A percentile compares a stretch with the other conserved stretches of the same genome.
Evolutionary conservation across 2,888 invertebrate genomes (phyloP).

Genomic region (Drosophila merina): DNA sequence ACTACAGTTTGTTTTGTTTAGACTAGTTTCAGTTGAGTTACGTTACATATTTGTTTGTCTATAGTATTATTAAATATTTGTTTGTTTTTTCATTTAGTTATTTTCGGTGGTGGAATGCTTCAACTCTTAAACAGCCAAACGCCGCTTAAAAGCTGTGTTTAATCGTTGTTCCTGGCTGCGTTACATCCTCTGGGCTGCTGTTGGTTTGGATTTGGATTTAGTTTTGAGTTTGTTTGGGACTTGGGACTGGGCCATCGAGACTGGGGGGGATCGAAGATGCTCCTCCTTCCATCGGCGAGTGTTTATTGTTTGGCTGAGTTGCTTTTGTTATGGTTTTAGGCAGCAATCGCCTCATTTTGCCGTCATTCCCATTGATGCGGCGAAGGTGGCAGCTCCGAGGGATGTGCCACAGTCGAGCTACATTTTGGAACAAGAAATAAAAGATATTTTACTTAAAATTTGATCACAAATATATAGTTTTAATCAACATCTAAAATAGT

Average conservation of each 20-base stretch:
- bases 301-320: slow-evolving; percentile 36
- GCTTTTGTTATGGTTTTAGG: slow-evolving; percentile 80
- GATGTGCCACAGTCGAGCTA: slow-evolving; percentile 98
- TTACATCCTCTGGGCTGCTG: slow-evolving; percentile 8
- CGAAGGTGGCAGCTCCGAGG: slow-evolving; percentile 98
- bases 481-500: slow-evolving; percentile 20
- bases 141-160: slow-evolving; percentile 41
- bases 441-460: slow-evolving; percentile 14
- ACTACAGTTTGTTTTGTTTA: slow-evolving; percentile 47
- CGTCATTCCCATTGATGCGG: slow-evolving; percentile 99
- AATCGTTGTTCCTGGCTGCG: slow-evolving; percentile 44
- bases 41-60: slow-evolving; percentile 61
- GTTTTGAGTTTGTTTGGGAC: slow-evolving; percentile 1
- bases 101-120: slow-evolving; percentile 77
- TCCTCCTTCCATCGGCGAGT: slow-evolving; percentile 17
- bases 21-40: slow-evolving; percentile 81
- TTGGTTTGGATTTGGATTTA: slow-evolving; percentile 28
- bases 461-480: not conserved
- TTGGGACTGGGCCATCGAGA: slow-evolving; percentile 5
- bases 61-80: slow-evolving; percentile 38
- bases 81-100: slow-evolving; percentile 43
- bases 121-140: slow-evolving; percentile 53
- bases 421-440: not conserved
- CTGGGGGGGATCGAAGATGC: not conserved
- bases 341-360: slow-evolving; percentile 85